Percentiles rank a stretch among this genome's conserved stretches.
phyloP scores from a whole-genome alignment of 2,888 invertebrate species.

The Scrobipalpa costella region DNA sequence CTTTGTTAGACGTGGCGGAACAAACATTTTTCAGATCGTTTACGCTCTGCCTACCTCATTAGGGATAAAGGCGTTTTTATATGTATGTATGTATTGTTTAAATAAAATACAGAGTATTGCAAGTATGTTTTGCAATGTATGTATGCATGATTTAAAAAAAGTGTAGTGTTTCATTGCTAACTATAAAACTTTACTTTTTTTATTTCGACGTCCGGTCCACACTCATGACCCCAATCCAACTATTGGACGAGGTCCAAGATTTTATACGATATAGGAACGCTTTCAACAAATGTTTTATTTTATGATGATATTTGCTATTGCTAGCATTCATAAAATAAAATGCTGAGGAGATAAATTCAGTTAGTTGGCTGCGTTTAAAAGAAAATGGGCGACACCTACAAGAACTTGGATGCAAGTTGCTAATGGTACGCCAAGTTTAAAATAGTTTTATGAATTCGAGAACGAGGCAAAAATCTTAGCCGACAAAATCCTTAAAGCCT shows the following conservation, averaged over 20 bases:
- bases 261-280: neutral
- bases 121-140: too few relatives aligned
- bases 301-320: conserved; percentile 5
- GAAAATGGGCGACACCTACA: conserved; percentile 12
- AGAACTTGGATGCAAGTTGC: neutral
- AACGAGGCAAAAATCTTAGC: too few relatives aligned
- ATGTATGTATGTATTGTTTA: too few relatives aligned
- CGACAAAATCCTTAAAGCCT: too few relatives aligned
- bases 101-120: too few relatives aligned
- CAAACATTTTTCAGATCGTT: too few relatives aligned
- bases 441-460: neutral
- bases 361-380: neutral
- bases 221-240: conserved; percentile 3
- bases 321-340: neutral
- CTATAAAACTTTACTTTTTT: neutral
- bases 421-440: neutral
- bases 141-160: too few relatives aligned
- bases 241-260: conserved; percentile 4
- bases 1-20: too few relatives aligned
- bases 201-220: neutral
- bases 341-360: neutral
- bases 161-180: neutral
- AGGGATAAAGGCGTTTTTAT: too few relatives aligned
- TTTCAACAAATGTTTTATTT: conserved; percentile 22
- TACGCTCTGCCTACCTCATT: too few relatives aligned